Evolutionary conservation across 2,797 vertebrate species (phyloP), one percentile per base, ranked within the genome.

Genomic region (Lates japonicus): DNA sequence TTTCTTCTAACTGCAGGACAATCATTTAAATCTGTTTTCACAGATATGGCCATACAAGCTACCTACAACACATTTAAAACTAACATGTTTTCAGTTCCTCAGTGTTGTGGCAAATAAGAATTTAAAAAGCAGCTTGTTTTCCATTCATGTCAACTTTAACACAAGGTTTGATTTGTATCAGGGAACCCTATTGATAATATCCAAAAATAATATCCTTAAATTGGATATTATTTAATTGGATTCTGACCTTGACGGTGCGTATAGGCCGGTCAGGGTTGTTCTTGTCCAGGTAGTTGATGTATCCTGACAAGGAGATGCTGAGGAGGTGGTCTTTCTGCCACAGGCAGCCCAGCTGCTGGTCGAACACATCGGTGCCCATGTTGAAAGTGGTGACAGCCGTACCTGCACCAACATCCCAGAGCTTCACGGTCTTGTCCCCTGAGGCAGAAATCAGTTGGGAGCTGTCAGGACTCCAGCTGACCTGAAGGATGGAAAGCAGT

Each of bases 281-380:
- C 91, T 94, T 97, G 95, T 99, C 98, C 96, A 99, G 93, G 90
- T 99, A 99, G 93, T 98, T 99, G 94, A 99, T 99, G 91, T 97
- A 97, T 60, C 98, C 98, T 0, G 98, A 97, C 83, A 99, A 90
- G 25, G 98, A 99, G 80, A 99, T 8, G 75, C 96, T 96, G 84
- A 99, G 92, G 80, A 99, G 95, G 89, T 98, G 95, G 86, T 97
- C 90, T 31, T 97, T 97, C 94, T 98, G 98, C 98, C 98, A 99
- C 81, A 99, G 90, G 91, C 98, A 99, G 88, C 98, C 98, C 94
- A 99, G 94, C 95, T 99, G 98, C 94, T 98, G 97, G 95, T 99
- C 98, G 74, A 94, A 62, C 57, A 98, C 95, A 0, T 95, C 97
- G 52, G 94, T 83, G 88, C 98, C 98, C 95, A 99, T 87, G 75